Evolutionary conservation across 37 sponge, comb jelly and placozoan species (phyloP).

Genomic region (Petrosia ficiformis): DNA sequence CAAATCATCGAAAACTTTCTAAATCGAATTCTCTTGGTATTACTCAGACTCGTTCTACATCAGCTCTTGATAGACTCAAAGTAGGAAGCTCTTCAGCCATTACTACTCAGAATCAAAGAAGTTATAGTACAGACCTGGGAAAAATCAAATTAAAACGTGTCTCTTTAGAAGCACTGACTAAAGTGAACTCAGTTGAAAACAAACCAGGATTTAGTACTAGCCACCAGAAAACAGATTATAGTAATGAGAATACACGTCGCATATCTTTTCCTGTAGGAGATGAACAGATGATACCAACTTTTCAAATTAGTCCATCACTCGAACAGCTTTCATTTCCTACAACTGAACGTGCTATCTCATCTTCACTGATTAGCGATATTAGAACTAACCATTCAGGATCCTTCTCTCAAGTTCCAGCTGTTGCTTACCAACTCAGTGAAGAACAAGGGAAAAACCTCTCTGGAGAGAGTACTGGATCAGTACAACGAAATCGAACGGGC

Average conservation of each 20-base stretch:
- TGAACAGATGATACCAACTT: too few relatives aligned
- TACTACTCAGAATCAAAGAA: not conserved
- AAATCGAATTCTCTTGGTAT: not conserved
- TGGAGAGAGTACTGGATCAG: not conserved
- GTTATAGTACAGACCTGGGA: conserved; percentile 20
- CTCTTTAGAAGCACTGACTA: conserved; percentile 37
- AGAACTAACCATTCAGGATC: too few relatives aligned
- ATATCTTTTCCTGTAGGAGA: not conserved
- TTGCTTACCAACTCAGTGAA: too few relatives aligned
- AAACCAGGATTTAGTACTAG: not conserved
- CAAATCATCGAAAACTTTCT: not conserved
- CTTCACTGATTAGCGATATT: too few relatives aligned
- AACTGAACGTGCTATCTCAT: too few relatives aligned
- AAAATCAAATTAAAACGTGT: conserved; percentile 2
- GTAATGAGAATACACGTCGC: not conserved
- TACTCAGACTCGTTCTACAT: conserved; percentile 11
- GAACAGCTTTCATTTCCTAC: not conserved
- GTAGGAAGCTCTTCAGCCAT: not conserved
- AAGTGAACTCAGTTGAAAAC: not conserved
- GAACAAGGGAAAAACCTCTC: not conserved
- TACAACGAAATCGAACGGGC: not conserved
- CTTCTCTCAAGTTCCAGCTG: too few relatives aligned
- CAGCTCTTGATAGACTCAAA: conserved; percentile 13
- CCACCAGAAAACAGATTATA: not conserved
- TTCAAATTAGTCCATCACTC: not conserved